Conservation (phyloP, 2,888 invertebrate genomes). For the Anthophora plumipes region DNA sequence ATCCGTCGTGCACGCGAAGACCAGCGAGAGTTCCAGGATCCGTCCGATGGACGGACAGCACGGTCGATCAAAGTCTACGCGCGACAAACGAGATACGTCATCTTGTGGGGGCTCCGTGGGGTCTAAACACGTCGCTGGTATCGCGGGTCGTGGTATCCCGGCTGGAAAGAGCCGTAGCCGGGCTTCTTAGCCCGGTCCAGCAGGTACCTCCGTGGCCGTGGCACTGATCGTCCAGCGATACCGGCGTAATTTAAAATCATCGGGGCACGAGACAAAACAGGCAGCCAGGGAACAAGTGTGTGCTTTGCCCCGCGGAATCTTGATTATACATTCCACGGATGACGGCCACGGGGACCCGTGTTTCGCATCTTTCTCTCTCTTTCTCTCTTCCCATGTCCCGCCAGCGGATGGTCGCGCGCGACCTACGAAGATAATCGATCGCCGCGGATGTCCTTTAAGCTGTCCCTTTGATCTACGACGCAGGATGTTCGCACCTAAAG, state of each 20-base stretch:
- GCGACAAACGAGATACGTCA: constrained; percentile 49
- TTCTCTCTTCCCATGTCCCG: constrained; percentile 41
- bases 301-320: constrained; percentile 77
- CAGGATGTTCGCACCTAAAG: constrained; percentile 64
- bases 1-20: not conserved
- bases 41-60: constrained; percentile 9
- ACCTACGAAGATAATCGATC: constrained; percentile 68
- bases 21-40: not conserved
- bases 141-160: constrained; percentile 72
- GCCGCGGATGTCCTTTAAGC: constrained; percentile 68
- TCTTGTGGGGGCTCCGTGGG: constrained; percentile 47
- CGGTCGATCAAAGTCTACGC: constrained; percentile 35
- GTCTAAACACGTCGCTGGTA: constrained; percentile 70
- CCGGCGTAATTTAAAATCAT: constrained; percentile 81
- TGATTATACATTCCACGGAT: constrained; percentile 81
- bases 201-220: constrained; percentile 76
- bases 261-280: constrained; percentile 81
- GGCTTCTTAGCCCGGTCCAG: constrained; percentile 73
- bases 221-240: constrained; percentile 80
- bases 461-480: constrained; percentile 67
- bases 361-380: constrained; percentile 56
- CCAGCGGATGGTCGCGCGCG: constrained; percentile 20
- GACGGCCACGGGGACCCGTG: constrained; percentile 65
- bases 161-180: constrained; percentile 72
- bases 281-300: constrained; percentile 78